phyloP scores from a whole-genome alignment of 2,888 invertebrate genomes.

The Azorinus chamasolen region DNA sequence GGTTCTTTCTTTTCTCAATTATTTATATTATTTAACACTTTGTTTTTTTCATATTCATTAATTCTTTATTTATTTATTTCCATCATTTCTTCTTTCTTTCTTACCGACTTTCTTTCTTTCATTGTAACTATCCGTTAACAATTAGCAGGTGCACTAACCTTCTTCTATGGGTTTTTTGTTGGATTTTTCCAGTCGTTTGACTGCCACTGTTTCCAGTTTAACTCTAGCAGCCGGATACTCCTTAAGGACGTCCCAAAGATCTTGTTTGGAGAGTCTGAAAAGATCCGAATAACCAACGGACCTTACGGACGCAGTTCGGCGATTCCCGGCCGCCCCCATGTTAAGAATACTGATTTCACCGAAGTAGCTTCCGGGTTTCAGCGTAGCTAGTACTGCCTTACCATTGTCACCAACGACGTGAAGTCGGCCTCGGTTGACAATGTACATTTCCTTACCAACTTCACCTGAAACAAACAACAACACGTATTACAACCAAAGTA shows the following conservation, averaged over 20 bases:
- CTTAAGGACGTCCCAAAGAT: slow-evolving; percentile 98
- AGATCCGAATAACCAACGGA: slow-evolving; percentile 99
- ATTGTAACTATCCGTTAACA: too few species aligned
- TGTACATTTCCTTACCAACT: slow-evolving; percentile 99
- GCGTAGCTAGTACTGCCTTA: slow-evolving; percentile 97
- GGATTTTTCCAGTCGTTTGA: slow-evolving; percentile 98
- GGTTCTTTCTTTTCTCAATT: too few species aligned
- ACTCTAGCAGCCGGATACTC: slow-evolving; percentile 90
- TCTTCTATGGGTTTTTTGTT: slow-evolving; percentile 89
- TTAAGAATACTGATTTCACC: slow-evolving; percentile 99
- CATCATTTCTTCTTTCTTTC: too few species aligned
- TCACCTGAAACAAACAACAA: slow-evolving; percentile 92
- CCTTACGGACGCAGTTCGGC: slow-evolving; percentile 98
- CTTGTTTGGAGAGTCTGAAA: slow-evolving; percentile 99
- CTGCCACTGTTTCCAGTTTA: slow-evolving; percentile 98
- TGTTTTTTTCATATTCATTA: too few species aligned
- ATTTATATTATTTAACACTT: too few species aligned
- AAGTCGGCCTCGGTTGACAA: slow-evolving; percentile 95
- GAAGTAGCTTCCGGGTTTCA: slow-evolving; percentile 99
- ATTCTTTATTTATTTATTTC: too few species aligned
- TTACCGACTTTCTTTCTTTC: too few species aligned
- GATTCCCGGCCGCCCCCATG: slow-evolving; percentile 98
- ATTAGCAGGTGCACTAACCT: slow-evolving; percentile 67
- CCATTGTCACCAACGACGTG: slow-evolving; percentile 92
- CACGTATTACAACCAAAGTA: too few species aligned